Evolutionary conservation across 1,140 invertebrate genomes (phyloP), one percentile per base, ranked within the genome.

Genomic region (Sycophila sp.): DNA sequence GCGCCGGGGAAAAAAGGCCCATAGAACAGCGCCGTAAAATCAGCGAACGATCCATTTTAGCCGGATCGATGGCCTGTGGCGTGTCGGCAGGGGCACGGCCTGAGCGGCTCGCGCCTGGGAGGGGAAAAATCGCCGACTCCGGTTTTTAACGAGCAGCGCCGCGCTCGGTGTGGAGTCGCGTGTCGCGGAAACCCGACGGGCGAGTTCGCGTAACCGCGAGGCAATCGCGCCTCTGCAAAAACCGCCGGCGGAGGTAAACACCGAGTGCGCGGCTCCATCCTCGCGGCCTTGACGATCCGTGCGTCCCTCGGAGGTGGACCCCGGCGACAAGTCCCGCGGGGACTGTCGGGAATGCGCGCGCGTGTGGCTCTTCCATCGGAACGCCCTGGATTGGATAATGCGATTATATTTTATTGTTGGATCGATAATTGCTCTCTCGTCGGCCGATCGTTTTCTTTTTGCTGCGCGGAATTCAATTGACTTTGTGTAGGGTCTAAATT

Each of bases 201-300:
- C 30, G 47, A 69, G 67, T 62, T 64, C 71, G 73, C 58, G 70
- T 69, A 71, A 75, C 70, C 72, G 75, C 73, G 63, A 73, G 73
- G 75, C 59, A 73, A 77, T 77, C 38, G 42, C 64, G 65, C 47
- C 15, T 32, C 32, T 30, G 42, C 32, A 58, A 68, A 68, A 59
- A 68, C 2, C 36, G 53, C 65, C 65, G 59, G 28, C 34, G 11
- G 64, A 58, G 64, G 38, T 67, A 67, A 58, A 56, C 64, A 47
- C 42, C 15, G 26, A 22, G 47, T 13, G 42, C 30, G 59, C 45
- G n/a, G 42, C 30, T 32, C 8, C 24, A 3, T 2, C 38, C n/a
- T 26, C 7, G 28, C 8, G 38, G 47, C 17, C 40, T 19, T 28
- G n/a, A n/a, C n/a, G n/a, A n/a, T n/a, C n/a, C n/a, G n/a, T n/a